Evolutionary conservation across 2,797 vertebrate species (phyloP), one percentile per base, ranked within the genome.

Genomic region (Rhyacichthys aspro): DNA sequence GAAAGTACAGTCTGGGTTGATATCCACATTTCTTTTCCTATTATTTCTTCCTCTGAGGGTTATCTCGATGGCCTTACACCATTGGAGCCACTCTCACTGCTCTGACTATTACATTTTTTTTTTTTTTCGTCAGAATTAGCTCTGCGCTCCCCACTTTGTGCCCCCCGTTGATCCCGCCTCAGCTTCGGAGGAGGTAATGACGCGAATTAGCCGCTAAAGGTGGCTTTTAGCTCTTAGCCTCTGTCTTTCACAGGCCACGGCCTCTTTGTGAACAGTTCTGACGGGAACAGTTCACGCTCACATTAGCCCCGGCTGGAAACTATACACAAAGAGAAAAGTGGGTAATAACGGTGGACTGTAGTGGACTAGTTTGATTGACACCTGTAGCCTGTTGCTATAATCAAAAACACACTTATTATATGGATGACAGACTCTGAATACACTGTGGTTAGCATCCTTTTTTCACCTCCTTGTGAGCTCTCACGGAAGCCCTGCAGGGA

Each of bases 121-220:
- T n/a, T n/a, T n/a, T n/a, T 38, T 52, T 45, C 52, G 47, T 18
- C 19, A 3, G 43, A 2, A 47, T 45, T 8, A 8, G 1, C 52
- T 0, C 19, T 3, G 1, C 16, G 41, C 15, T 7, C 8, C 10
- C 15, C 54, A 9, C 32, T 57, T 47, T 9, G 36, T 11, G 18
- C 57, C 6, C 19, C 8, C 60, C 48, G 62, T 52, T 38, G 43
- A 28, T 69, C 44, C 39, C 2, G n/a, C 39, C 14, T 46, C 15
- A 10, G 43, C 53, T 17, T 37, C 0, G 6, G 48, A 59, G 32
- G 56, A 56, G 8, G 39, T 64, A 44, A 70, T 32, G 36, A 18
- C 15, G 19, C 23, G 64, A 57, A 65, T 69, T 67, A 74, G 67
- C 39, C 1, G 11, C 59, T 52, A 55, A 63, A 43, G 38, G 15